phyloP scores from a whole-genome alignment of 1,140 invertebrate genomes.

The Stegodyphus dumicola region DNA sequence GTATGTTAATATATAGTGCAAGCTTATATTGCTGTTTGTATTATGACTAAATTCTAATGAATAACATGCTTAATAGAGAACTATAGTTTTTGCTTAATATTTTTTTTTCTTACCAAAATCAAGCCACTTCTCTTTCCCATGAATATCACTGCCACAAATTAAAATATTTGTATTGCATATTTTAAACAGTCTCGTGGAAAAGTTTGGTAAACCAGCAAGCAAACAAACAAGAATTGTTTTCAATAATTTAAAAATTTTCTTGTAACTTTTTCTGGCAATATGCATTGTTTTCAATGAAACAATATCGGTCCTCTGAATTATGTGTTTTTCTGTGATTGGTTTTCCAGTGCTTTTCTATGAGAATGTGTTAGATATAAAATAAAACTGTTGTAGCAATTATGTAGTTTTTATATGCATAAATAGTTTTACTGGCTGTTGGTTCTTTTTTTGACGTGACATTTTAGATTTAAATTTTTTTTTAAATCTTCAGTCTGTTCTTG shows the following conservation, averaged over 20 bases:
- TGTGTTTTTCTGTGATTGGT: neutral
- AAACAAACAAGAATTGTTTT: neutral
- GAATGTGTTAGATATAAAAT: no score
- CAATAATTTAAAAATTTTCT: neutral
- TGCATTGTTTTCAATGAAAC: neutral
- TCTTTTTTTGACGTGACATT: no score
- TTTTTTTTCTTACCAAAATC: neutral
- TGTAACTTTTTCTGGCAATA: neutral
- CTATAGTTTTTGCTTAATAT: neutral
- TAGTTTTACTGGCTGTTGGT: no score
- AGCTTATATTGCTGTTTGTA: neutral
- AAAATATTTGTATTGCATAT: slow-evolving; percentile 1
- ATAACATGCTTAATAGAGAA: neutral
- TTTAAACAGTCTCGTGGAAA: neutral
- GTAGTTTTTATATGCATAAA: no score
- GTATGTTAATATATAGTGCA: neutral
- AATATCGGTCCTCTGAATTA: neutral
- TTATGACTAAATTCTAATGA: neutral
- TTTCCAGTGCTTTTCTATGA: neutral
- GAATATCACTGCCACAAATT: neutral
- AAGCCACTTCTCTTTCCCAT: neutral
- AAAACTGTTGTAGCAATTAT: no score
- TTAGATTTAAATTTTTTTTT: no score
- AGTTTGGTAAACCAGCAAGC: neutral
- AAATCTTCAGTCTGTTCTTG: no score